Evolutionary conservation across 2,797 vertebrate genomes (phyloP).

Genomic region (Clamator glandarius): DNA sequence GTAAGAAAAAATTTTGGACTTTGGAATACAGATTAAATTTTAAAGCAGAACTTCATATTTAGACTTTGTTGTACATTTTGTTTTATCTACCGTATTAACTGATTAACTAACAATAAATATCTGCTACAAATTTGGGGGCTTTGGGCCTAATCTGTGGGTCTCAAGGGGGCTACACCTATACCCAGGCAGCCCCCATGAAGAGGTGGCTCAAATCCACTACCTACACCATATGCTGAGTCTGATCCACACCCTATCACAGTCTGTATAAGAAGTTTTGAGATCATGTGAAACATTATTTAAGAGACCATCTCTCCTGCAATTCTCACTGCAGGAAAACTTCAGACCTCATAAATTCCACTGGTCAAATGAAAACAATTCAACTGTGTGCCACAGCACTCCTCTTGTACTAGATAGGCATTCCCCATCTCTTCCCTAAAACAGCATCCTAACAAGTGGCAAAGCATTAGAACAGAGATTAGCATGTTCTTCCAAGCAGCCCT

Average conservation of each 20-base stretch:
- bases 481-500: neutral
- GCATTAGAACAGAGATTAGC: neutral
- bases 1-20: conserved; percentile 58
- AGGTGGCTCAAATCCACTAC: neutral
- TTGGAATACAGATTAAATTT: conserved; percentile 32
- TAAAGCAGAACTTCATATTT: conserved; percentile 16
- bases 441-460: neutral
- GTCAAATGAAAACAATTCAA: neutral
- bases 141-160: neutral
- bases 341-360: neutral
- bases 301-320: neutral
- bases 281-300: neutral
- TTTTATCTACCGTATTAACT: neutral
- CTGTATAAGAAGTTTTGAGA: neutral
- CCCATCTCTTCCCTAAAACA: neutral
- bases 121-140: neutral
- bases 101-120: neutral
- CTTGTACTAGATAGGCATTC: neutral
- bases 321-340: neutral
- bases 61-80: neutral
- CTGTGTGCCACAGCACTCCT: neutral
- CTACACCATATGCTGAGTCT: neutral
- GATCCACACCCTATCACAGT: neutral
- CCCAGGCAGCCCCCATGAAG: neutral
- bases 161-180: neutral